Evolutionary conservation across 2,797 vertebrate species (phyloP).

Genomic region (Sebastes minor): DNA sequence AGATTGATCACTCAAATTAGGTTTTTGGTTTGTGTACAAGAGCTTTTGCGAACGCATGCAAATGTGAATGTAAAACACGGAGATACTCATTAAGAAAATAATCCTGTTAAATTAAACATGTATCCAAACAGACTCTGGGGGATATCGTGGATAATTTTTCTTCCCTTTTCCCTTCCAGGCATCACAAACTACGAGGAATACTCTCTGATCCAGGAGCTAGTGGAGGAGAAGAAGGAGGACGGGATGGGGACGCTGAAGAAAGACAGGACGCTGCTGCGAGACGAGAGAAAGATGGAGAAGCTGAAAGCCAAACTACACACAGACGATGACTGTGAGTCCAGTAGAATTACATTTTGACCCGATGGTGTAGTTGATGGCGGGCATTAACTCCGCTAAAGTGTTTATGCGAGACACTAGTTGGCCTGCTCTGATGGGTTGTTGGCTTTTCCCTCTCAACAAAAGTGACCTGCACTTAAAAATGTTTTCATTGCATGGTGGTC

Average conservation of each 20-base stretch:
- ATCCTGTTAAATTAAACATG: background rate
- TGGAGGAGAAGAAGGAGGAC: conserved; percentile 96
- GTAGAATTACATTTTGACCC: background rate
- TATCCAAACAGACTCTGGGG: background rate
- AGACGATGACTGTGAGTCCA: conserved; percentile 94
- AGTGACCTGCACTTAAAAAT: too few relatives aligned
- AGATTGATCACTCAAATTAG: background rate
- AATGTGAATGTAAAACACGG: background rate
- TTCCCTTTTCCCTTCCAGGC: conserved; percentile 75
- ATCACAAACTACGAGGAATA: conserved; percentile 99
- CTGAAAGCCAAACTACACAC: conserved; percentile 98
- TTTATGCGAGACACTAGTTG: background rate
- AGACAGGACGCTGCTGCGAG: conserved; percentile 92
- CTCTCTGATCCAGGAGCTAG: conserved; percentile 94
- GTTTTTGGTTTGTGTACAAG: background rate
- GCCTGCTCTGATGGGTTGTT: background rate
- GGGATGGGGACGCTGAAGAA: conserved; percentile 94
- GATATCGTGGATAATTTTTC: background rate
- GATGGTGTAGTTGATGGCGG: background rate
- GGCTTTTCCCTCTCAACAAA: too few relatives aligned
- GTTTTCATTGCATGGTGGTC: background rate
- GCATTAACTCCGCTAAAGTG: background rate
- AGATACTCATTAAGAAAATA: background rate
- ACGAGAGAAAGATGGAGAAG: conserved; percentile 99
- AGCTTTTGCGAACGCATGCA: background rate